Base-by-base conservation (phyloP, 2,888 invertebrate species). In the Drepana falcataria region DNA sequence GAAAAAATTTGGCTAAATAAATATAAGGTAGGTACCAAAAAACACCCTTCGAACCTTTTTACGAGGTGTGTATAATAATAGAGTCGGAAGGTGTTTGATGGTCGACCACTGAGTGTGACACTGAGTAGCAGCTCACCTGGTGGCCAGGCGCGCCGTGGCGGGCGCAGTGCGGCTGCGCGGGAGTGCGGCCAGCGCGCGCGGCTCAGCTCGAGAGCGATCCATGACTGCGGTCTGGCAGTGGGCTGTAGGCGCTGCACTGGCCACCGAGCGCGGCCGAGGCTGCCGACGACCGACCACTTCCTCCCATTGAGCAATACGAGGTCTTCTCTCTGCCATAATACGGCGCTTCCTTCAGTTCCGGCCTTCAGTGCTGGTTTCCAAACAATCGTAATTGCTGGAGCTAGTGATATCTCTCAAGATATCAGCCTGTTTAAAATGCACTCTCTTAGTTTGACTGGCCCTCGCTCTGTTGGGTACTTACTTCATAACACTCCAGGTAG, bases 221-320 rank as follows among this genome's bases (percentile, higher is more conserved):
- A 51, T 35, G 40, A 34, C 53, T 51, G 56, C 53, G 55, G 51
- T 53, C 55, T 49, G 35, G 49, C 53, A 49, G 21, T 21, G 21
- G 21, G 21, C 21, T 21, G 21, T 33, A 48, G 35, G 34, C 9
- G 33, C 62, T 63, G 63, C 60, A 67, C 69, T 66, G 60, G 57
- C 58, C 33, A 57, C 44, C 49, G 48, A 33, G 64, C 55, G 59
- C 55, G 52, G 49, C 34, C 47, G 44, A 4, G 35, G 40, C 48
- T 35, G 35, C 60, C 59, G 59, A 58, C 63, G 59, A 56, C 59
- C 61, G 59, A 57, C 59, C 48, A 62, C 71, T 75, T 79, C 80
- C 80, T 78, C 62, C 70, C 78, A 77, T 80, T 81, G 73, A 75
- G 73, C 68, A 76, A 77, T 41, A 56, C 61, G 64, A 74, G 71